Evolutionary conservation across 2,797 vertebrate species (phyloP).

Genomic region (Acipenser ruthenus): DNA sequence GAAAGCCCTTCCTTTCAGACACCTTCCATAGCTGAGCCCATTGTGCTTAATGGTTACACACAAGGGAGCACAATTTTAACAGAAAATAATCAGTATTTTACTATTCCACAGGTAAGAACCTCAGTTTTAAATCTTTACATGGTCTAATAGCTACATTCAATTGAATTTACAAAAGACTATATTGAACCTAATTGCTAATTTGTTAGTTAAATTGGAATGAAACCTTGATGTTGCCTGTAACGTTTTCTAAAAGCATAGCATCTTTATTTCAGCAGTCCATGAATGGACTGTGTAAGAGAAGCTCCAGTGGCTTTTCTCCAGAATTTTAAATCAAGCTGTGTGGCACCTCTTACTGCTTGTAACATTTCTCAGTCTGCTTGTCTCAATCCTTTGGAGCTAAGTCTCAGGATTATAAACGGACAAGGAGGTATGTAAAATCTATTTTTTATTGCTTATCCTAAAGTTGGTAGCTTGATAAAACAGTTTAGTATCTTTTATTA

Average conservation of each 20-base stretch:
- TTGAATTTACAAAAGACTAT: too few relatives aligned
- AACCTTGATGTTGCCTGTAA: not conserved
- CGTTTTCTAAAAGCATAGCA: constrained; percentile 2
- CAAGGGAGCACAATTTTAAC: constrained; percentile 77
- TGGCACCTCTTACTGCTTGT: constrained; percentile 44
- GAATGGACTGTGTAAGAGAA: constrained; percentile 61
- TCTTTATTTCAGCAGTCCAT: constrained; percentile 51
- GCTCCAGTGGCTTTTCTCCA: constrained; percentile 77
- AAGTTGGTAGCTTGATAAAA: too few relatives aligned
- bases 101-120: constrained; percentile 73
- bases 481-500: too few relatives aligned
- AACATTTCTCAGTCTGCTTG: constrained; percentile 41
- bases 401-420: constrained; percentile 44
- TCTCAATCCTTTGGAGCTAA: constrained; percentile 31
- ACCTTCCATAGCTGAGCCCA: constrained; percentile 34
- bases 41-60: constrained; percentile 53
- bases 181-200: too few relatives aligned
- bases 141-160: too few relatives aligned
- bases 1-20: constrained; percentile 48
- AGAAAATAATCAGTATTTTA: constrained; percentile 59
- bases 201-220: too few relatives aligned
- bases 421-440: constrained; percentile 43
- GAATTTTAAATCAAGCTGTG: constrained; percentile 60
- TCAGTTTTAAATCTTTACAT: not conserved
- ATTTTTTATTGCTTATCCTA: too few relatives aligned